Evolutionary conservation across 2,113 vertebrate species (phyloP), one percentile per base, ranked within the genome.

Genomic region (Lycocorax pyrrhopterus): DNA sequence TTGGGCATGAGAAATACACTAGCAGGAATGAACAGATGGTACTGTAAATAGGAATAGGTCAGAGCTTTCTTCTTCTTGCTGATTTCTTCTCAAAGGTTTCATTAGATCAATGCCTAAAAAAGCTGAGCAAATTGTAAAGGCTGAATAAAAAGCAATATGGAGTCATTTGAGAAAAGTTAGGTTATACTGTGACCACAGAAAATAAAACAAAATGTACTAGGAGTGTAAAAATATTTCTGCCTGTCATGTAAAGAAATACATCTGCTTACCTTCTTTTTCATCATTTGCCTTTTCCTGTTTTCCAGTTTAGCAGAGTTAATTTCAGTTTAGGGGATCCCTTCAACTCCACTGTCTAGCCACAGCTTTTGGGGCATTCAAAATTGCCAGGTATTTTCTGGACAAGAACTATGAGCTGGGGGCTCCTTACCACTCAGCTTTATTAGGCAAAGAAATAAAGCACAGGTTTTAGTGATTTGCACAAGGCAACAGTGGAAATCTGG

Each of bases 61-160:
- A 93, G 35, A 84, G 7, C 46, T 95, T 92, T 78, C 71, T 58
- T 84, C 67, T 79, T 56, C 59, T 81, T 74, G 39, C 19, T 88
- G 43, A 81, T 84, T 87, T 84, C 77, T 94, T 94, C 76, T 84
- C 52, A 74, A 62, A 90, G 23, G 46, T 83, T 88, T 87, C 75
- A 52, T 67, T 90, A 94, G 79, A 93, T 55, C 72, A 80, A 83
- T 43, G n/a, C 13, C 33, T 75, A 7, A 44, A 93, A 93, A 79
- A 51, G 46, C 58, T 74, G 35, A 90, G 44, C 4, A n/a, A 71
- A 77, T 79, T 80, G 22, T 62, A 73, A 90, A 88, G 63, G 10
- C 15, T 77, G 47, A 63, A 75, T 77, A 92, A 73, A 90, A 87
- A 84, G 35, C 35, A 74, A 44, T 33, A 64, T 0, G 2, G 37